Conservation (phyloP, 2,113 vertebrate genomes). For the Ahaetulla prasina region DNA sequence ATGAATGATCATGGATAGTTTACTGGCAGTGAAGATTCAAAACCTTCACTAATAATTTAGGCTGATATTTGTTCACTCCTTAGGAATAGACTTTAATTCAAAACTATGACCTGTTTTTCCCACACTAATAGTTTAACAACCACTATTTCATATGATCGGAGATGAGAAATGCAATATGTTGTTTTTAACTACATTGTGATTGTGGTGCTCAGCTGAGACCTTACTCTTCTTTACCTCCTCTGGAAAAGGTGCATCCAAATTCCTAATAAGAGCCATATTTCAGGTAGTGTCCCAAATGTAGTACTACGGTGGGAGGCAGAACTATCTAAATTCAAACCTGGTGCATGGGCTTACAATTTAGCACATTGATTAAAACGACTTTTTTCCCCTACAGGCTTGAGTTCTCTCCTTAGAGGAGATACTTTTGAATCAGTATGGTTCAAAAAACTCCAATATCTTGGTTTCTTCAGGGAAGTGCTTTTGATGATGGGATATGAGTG, state of each 20-base stretch:
- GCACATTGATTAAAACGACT: not conserved
- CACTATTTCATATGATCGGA: not conserved
- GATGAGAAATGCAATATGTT: constrained; percentile 32
- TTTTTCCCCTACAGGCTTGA: not conserved
- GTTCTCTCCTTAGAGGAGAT: not conserved
- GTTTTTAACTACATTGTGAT: constrained; percentile 40
- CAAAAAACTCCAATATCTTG: not conserved
- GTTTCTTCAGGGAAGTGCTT: not conserved
- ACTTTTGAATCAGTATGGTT: not conserved
- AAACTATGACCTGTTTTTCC: not conserved
- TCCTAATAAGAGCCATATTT: not conserved
- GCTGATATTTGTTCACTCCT: not conserved
- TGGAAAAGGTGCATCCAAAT: not conserved
- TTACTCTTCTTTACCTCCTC: not conserved
- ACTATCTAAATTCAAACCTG: not conserved
- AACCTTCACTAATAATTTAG: not conserved
- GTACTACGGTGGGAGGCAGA: not conserved
- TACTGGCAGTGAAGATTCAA: not conserved
- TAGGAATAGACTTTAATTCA: not conserved
- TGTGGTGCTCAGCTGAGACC: not conserved
- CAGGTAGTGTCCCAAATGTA: not conserved
- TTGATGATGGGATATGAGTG: not conserved
- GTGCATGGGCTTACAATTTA: not conserved
- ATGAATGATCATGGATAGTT: not conserved
- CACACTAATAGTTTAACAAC: not conserved